Percentiles rank a stretch among this genome's conserved stretches.
phyloP scores from a whole-genome alignment of 2,113 vertebrate species.

The Cromileptes altivelis region DNA sequence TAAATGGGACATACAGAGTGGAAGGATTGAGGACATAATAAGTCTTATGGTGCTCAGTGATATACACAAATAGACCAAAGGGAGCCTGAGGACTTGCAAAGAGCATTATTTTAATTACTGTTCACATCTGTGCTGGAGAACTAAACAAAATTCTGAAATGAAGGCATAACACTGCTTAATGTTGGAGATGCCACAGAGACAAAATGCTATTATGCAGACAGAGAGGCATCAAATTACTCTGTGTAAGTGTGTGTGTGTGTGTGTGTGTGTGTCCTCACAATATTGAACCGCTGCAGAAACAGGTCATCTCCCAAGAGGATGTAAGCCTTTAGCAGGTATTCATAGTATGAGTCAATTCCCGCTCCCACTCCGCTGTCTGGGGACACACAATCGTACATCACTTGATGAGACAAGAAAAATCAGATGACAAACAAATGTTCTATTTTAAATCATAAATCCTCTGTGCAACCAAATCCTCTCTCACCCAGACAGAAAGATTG shows the following conservation, averaged over 20 bases:
- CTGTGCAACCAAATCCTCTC: not conserved
- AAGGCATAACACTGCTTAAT: not conserved
- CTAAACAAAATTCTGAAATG: no score
- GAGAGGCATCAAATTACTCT: constrained; percentile 33
- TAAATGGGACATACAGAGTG: constrained; percentile 61
- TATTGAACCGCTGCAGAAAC: constrained; percentile 98
- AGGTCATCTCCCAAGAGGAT: constrained; percentile 96
- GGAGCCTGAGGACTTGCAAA: not conserved
- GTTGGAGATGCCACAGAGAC: constrained; percentile 8
- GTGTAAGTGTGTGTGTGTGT: not conserved
- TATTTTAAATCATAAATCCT: not conserved
- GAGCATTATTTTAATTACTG: not conserved
- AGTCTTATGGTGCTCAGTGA: not conserved
- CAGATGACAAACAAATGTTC: not conserved
- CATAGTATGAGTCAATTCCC: constrained; percentile 98
- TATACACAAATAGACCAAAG: not conserved
- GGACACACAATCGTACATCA: constrained; percentile 24
- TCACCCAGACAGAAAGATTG: not conserved
- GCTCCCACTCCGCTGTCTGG: constrained; percentile 98
- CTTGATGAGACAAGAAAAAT: not conserved
- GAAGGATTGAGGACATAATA: not conserved
- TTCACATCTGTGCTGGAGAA: not conserved
- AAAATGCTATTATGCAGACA: constrained; percentile 35
- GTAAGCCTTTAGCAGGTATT: constrained; percentile 98
- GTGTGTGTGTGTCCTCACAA: constrained; percentile 86